These are phyloP conservation scores for Oreocharis arfaki DNA, from an alignment of 2,113 vertebrate species.

Conservation along the genomic window DNA sequence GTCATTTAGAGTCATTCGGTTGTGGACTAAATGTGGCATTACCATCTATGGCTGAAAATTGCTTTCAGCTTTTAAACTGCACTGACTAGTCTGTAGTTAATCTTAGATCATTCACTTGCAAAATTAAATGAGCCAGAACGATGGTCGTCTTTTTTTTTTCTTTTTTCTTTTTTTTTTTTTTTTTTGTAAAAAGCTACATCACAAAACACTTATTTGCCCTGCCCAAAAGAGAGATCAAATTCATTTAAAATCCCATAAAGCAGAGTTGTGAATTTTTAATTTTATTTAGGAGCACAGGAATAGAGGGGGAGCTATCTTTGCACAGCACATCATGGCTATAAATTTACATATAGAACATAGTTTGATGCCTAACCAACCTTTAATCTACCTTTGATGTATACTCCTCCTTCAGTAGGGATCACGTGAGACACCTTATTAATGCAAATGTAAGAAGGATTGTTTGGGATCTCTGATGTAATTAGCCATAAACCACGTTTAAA, in stretches of 20 bases:
- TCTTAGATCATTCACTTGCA: constrained; percentile 88
- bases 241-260: constrained; percentile 90
- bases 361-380: constrained; percentile 89
- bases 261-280: constrained; percentile 93
- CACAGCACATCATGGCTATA: constrained; percentile 83
- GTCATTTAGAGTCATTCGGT: constrained; percentile 86
- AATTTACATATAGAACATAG: constrained; percentile 91
- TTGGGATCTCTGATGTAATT: constrained; percentile 75
- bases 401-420: constrained; percentile 70
- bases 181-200: constrained; percentile 79
- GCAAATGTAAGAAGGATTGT: constrained; percentile 80
- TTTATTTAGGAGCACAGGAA: constrained; percentile 92
- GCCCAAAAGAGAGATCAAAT: constrained; percentile 87
- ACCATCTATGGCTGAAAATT: constrained; percentile 86
- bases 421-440: constrained; percentile 75
- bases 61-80: constrained; percentile 88
- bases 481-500: constrained; percentile 64
- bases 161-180: constrained; percentile 30
- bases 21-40: constrained; percentile 86
- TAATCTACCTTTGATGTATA: constrained; percentile 89
- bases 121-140: constrained; percentile 87
- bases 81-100: constrained; percentile 89
- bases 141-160: constrained; percentile 44
- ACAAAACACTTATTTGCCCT: constrained; percentile 91
- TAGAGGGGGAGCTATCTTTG: constrained; percentile 84